Evolutionary conservation across 2,888 invertebrate species (phyloP).

Genomic region (Nomada fabriciana): DNA sequence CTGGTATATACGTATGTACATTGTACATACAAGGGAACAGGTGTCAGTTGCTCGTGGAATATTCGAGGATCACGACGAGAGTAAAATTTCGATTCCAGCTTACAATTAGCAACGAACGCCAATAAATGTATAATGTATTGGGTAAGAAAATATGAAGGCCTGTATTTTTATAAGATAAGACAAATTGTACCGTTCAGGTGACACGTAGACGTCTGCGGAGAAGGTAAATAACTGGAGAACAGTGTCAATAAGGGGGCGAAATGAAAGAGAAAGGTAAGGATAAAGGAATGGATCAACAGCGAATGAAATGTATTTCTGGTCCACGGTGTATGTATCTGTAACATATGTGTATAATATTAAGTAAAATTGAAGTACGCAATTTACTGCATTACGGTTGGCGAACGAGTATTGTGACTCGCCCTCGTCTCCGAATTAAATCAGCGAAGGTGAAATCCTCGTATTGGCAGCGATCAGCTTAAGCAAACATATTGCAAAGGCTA

Average conservation of each 20-base stretch:
- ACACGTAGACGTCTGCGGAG: too few relatives aligned
- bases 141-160: too few relatives aligned
- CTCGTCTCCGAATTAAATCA: not conserved
- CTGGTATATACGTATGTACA: too few relatives aligned
- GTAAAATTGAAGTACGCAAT: not conserved
- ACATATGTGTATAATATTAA: not conserved
- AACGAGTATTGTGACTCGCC: not conserved
- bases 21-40: too few relatives aligned
- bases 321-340: too few relatives aligned
- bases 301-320: not conserved
- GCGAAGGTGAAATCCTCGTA: not conserved
- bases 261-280: not conserved
- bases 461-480: slow-evolving; percentile 4
- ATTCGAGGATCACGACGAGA: too few relatives aligned
- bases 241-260: not conserved
- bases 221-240: too few relatives aligned
- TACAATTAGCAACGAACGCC: too few relatives aligned
- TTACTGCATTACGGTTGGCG: too few relatives aligned
- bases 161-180: not conserved
- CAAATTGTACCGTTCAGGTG: not conserved
- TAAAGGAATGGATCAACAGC: slow-evolving; percentile 6
- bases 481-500: slow-evolving; percentile 2
- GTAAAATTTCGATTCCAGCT: too few relatives aligned
- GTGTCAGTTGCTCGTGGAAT: too few relatives aligned
- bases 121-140: too few relatives aligned